A percentile compares a stretch with the other conserved stretches of the same genome.
Conservation (phyloP, 2,113 vertebrate species). For the Ancistrus triradiatus region DNA sequence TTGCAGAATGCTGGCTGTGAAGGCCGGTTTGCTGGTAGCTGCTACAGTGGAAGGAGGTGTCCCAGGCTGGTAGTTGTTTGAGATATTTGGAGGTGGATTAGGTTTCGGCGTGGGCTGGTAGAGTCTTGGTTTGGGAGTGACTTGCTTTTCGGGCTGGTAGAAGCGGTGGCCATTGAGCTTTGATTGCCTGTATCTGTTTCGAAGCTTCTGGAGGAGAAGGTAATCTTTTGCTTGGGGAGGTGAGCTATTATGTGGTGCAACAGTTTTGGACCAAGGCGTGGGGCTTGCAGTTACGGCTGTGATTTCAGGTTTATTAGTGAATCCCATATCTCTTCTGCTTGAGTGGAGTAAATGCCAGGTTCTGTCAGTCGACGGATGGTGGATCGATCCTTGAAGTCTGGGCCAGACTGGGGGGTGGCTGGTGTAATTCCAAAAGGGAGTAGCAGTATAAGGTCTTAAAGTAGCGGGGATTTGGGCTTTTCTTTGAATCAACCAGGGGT, state of each 20-base stretch:
- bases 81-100: conserved; percentile 38
- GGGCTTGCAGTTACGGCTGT: conserved; percentile 62
- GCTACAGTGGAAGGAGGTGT: conserved; percentile 30
- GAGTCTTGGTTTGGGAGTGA: conserved; percentile 58
- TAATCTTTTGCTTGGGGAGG: conserved; percentile 57
- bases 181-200: conserved; percentile 71
- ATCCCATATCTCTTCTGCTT: conserved; percentile 40
- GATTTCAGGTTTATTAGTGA: conserved; percentile 70
- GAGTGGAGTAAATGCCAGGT: conserved; percentile 52
- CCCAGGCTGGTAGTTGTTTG: conserved; percentile 34
- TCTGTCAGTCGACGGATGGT: conserved; percentile 45
- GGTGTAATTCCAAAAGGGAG: conserved; percentile 49
- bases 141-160: conserved; percentile 56
- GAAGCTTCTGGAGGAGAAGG: conserved; percentile 59
- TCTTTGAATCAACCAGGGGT: conserved; percentile 62
- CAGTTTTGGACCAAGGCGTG: conserved; percentile 35
- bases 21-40: conserved; percentile 39
- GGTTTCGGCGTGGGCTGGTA: conserved; percentile 35
- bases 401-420: conserved; percentile 37
- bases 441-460: conserved; percentile 47
- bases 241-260: conserved; percentile 20
- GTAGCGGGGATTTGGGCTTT: conserved; percentile 40
- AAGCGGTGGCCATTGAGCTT: conserved; percentile 59
- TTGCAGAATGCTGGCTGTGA: conserved; percentile 44
- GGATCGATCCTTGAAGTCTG: conserved; percentile 44